Evolutionary conservation across 2,113 vertebrate species (phyloP).

Genomic region (Pseudolaguvia tuberculata): DNA sequence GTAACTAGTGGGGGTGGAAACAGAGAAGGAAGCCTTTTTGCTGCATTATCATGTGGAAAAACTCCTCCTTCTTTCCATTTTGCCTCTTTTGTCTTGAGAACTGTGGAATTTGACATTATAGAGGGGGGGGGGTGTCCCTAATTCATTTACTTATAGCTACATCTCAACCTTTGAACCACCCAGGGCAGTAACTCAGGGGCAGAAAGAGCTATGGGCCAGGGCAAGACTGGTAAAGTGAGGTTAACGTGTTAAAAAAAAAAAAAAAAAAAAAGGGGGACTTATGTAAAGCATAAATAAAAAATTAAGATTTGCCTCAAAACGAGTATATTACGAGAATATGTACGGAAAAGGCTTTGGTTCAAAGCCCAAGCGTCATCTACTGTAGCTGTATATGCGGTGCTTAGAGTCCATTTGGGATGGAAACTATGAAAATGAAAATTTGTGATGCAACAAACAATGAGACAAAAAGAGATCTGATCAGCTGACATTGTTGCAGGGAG

Average conservation of each 20-base stretch:
- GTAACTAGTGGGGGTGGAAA: conserved; percentile 38
- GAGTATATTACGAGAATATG: too few relatives aligned
- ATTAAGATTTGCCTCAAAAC: too few relatives aligned
- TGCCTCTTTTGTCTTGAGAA: conserved; percentile 42
- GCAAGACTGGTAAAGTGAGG: conserved; percentile 27
- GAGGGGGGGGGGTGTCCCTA: neutral
- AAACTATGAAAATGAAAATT: neutral
- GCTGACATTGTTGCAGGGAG: neutral
- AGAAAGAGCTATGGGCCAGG: conserved; percentile 47
- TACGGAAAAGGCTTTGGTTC: neutral
- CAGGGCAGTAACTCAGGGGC: conserved; percentile 26
- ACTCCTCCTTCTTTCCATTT: conserved; percentile 33
- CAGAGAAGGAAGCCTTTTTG: conserved; percentile 39
- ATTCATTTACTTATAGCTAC: conserved; percentile 39
- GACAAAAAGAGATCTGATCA: neutral
- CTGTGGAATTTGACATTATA: conserved; percentile 40
- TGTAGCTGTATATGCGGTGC: neutral
- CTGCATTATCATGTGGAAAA: conserved; percentile 50
- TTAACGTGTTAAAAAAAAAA: neutral
- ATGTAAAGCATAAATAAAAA: too few relatives aligned
- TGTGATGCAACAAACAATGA: neutral
- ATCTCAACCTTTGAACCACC: conserved; percentile 52
- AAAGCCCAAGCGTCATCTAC: neutral
- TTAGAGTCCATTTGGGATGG: neutral
- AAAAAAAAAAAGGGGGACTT: too few relatives aligned